Base-by-base conservation (phyloP, 2,113 vertebrate genomes). In the Globicephala melas region DNA sequence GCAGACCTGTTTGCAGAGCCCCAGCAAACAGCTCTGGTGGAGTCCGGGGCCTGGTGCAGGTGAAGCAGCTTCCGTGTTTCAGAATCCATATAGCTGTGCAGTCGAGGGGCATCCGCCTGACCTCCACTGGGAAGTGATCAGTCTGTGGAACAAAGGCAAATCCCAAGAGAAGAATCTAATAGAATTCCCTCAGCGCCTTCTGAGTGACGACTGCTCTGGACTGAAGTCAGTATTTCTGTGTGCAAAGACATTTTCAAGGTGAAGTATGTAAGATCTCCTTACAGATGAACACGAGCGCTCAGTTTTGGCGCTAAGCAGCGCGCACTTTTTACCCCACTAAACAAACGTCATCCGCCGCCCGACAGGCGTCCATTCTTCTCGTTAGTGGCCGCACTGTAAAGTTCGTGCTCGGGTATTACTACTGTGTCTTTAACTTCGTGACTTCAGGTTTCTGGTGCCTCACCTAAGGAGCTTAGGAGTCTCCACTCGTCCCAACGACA, bases 141-240 rank as follows among this genome's bases (percentile, higher is more conserved):
- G 31, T 38, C 20, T 33, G 14, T 5, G 14, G 10, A 2, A 21
- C 8, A 53, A 7, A 62, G 20, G 60, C 33, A 85, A 17, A 33
- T 38, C 12, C 26, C 31, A 6, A 33, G 38, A 38, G 44, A 71
- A 74, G 21, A 68, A 86, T 25, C 17, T 18, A 33, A 23, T 31
- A 41, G n/a, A 70, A 38, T 38, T 21, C 70, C n/a, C 28, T 18
- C 20, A 38, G 3, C 12, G 8, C 62, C 20, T 53, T 6, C 44
- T 58, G 0, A 13, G 12, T 5, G 25, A 18, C 4, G 4, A 4
- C 2, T 28, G 38, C 21, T 58, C 17, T n/a, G 50, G 18, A 9
- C 55, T 25, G 85, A 53, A 25, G 33, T 33, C 65, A 11, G 21
- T 8, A 3, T 50, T 67, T 65, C 77, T 23, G 7, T 55, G 44